These are phyloP conservation scores for Lutjanus campechanus DNA, from an alignment of 2,797 vertebrate species.

Conservation along the genomic window DNA sequence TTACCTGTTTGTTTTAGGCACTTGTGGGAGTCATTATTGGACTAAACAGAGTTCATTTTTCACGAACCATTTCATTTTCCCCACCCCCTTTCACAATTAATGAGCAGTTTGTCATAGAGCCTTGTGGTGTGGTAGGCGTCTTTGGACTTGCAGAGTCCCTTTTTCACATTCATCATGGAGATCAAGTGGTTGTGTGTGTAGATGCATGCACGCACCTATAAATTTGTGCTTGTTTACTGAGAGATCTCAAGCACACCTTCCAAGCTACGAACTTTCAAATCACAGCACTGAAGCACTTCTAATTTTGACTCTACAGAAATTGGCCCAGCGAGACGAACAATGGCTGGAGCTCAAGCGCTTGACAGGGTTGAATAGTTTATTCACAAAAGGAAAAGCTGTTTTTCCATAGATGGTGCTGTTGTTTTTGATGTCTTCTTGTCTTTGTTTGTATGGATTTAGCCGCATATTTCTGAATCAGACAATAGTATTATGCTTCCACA, in stretches of 20 bases:
- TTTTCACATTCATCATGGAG: no score
- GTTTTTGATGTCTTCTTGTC: constrained; percentile 46
- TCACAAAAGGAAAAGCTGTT: constrained; percentile 13
- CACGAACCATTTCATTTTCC: no score
- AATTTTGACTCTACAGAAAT: constrained; percentile 35
- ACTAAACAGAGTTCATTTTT: no score
- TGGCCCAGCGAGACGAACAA: constrained; percentile 10
- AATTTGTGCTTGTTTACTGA: not conserved
- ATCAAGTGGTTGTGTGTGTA: no score
- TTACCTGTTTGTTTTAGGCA: no score
- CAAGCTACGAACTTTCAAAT: constrained; percentile 10
- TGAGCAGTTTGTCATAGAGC: no score
- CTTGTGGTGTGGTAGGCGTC: no score
- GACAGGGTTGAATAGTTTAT: constrained; percentile 25
- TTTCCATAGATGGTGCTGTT: constrained; percentile 5
- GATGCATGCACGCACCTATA: no score
- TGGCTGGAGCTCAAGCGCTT: not conserved
- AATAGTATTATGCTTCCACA: constrained; percentile 48
- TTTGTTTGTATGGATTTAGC: constrained; percentile 48
- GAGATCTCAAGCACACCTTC: not conserved
- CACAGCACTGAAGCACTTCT: not conserved
- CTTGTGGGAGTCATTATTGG: no score
- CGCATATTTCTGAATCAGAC: constrained; percentile 44
- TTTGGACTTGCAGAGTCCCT: no score
- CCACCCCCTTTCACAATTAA: no score